These are phyloP conservation scores for Euphonia xanthogaster DNA, from an alignment of 2,797 vertebrate species.

Conservation along the genomic window DNA sequence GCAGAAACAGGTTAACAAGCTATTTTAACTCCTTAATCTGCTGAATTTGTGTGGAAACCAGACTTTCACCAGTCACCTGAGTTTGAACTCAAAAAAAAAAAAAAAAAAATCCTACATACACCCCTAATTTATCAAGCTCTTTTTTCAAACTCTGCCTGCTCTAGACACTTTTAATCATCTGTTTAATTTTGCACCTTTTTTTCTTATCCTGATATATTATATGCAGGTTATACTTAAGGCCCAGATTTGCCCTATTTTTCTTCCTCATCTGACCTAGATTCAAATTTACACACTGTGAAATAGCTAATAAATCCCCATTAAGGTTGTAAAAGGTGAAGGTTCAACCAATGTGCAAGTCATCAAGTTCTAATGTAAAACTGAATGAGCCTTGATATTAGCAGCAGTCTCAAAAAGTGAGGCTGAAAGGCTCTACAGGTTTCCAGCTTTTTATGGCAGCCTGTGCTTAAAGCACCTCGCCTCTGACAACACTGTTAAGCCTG, in stretches of 20 bases:
- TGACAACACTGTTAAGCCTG: background rate
- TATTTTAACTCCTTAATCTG: slow-evolving; percentile 72
- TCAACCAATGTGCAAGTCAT: slow-evolving; percentile 76
- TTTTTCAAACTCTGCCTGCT: slow-evolving; percentile 58
- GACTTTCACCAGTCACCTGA: slow-evolving; percentile 54
- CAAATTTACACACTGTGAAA: slow-evolving; percentile 82
- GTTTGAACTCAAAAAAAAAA: slow-evolving; percentile 44
- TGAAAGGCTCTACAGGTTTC: slow-evolving; percentile 56
- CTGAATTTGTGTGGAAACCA: slow-evolving; percentile 58
- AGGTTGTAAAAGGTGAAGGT: slow-evolving; percentile 80
- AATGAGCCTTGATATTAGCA: slow-evolving; percentile 79
- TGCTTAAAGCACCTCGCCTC: slow-evolving; percentile 29
- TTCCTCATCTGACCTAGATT: slow-evolving; percentile 78
- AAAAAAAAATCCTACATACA: background rate
- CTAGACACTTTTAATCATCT: slow-evolving; percentile 70
- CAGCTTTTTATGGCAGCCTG: slow-evolving; percentile 23
- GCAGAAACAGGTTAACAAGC: slow-evolving; percentile 73
- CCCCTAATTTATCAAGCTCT: slow-evolving; percentile 65
- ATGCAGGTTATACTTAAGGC: slow-evolving; percentile 69
- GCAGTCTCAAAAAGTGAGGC: slow-evolving; percentile 56
- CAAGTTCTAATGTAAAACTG: slow-evolving; percentile 79
- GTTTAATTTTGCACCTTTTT: slow-evolving; percentile 71
- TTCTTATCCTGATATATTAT: slow-evolving; percentile 67
- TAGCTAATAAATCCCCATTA: slow-evolving; percentile 83
- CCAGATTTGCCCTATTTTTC: slow-evolving; percentile 74